Conservation (phyloP, 2,113 vertebrate genomes). For the Centropristis striata region DNA sequence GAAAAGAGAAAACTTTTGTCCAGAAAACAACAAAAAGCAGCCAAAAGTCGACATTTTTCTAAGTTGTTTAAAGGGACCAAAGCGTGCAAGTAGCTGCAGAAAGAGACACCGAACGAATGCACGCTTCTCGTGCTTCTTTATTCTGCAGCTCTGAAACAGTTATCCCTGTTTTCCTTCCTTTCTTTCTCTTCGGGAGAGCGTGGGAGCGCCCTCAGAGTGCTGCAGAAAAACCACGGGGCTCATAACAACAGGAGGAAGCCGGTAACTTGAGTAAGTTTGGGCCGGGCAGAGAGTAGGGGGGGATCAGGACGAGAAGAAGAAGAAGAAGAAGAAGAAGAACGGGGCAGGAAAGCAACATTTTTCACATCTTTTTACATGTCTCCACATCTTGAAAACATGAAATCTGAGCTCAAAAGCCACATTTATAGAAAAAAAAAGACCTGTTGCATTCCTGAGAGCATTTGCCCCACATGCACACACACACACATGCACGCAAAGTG, state of each 20-base stretch:
- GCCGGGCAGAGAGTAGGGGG: conserved; percentile 34
- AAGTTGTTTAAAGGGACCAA: conserved; percentile 53
- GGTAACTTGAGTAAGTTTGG: conserved; percentile 81
- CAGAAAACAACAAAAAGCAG: conserved; percentile 59
- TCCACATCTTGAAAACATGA: conserved; percentile 9
- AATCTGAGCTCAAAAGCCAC: conserved; percentile 15
- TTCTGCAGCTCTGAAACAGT: conserved; percentile 67
- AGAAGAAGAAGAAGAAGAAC: conserved; percentile 24
- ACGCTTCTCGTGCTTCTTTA: conserved; percentile 59
- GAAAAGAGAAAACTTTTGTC: conserved; percentile 66
- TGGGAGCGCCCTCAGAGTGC: conserved; percentile 77
- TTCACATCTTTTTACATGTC: conserved; percentile 31
- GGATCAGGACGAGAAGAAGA: conserved; percentile 16
- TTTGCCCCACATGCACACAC: conserved; percentile 4
- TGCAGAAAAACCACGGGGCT: conserved; percentile 79
- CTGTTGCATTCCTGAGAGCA: conserved; percentile 39
- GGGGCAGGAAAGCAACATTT: conserved; percentile 4
- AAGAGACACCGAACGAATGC: conserved; percentile 16
- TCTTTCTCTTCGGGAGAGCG: conserved; percentile 78
- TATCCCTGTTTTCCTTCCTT: conserved; percentile 82
- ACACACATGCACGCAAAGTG: background rate
- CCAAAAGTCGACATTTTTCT: conserved; percentile 51
- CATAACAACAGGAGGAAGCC: conserved; percentile 86
- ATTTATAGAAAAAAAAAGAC: conserved; percentile 29
- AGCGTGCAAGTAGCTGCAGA: conserved; percentile 10